Percentiles rank a stretch among this genome's conserved stretches.
Evolutionary conservation across 1,140 invertebrate species (phyloP).

Genomic region (Saccostrea echinata): DNA sequence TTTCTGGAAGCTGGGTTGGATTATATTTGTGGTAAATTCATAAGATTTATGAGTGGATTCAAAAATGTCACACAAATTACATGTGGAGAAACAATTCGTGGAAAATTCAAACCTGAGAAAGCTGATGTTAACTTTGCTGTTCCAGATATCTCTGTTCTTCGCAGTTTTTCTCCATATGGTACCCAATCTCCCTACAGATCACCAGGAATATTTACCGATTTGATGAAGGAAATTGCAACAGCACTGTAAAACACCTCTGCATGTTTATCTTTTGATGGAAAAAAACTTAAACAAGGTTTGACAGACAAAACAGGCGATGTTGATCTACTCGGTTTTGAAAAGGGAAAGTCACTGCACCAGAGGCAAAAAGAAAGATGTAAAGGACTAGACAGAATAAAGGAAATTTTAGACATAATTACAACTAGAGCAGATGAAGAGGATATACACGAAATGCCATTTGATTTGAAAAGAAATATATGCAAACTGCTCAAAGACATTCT

Average conservation of each 20-base stretch:
- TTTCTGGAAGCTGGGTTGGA: slow-evolving; percentile 41
- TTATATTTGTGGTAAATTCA: slow-evolving; percentile 47
- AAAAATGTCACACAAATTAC: slow-evolving; percentile 28
- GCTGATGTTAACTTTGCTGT: slow-evolving; percentile 53
- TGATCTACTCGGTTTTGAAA: slow-evolving; percentile 54
- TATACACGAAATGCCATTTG: neutral
- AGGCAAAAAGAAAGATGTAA: neutral
- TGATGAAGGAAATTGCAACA: neutral
- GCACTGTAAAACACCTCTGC: slow-evolving; percentile 44
- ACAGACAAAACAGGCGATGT: slow-evolving; percentile 50
- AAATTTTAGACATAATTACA: slow-evolving; percentile 28
- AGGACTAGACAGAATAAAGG: neutral
- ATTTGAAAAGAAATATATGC: neutral
- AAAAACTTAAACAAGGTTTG: slow-evolving; percentile 56
- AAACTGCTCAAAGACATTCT: neutral
- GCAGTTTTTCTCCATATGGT: slow-evolving; percentile 20
- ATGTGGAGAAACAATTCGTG: neutral
- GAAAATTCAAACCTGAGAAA: slow-evolving; percentile 3
- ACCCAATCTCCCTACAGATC: neutral
- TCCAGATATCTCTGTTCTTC: slow-evolving; percentile 42
- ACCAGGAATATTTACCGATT: slow-evolving; percentile 48
- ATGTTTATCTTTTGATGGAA: slow-evolving; percentile 52
- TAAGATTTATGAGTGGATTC: slow-evolving; percentile 48
- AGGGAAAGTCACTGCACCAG: slow-evolving; percentile 13
- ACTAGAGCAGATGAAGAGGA: neutral